These are phyloP conservation scores for Polyergus mexicanus DNA, from an alignment of 1,140 invertebrate genomes.

Conservation along the genomic window DNA sequence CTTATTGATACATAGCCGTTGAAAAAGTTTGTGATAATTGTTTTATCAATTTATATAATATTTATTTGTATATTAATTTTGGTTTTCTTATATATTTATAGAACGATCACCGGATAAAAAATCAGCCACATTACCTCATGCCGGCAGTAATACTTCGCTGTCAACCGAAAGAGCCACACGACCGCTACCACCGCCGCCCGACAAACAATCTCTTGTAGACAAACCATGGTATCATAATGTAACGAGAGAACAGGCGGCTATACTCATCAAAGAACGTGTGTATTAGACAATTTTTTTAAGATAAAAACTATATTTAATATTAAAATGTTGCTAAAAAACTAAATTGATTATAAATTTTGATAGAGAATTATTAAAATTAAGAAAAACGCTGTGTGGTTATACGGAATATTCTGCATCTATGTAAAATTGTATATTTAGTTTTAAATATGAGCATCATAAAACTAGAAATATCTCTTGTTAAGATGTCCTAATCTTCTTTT, in stretches of 20 bases:
- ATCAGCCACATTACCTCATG: slow-evolving; percentile 80
- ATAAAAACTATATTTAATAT: slow-evolving; percentile 15
- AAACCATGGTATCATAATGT: slow-evolving; percentile 85
- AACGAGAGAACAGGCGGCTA: slow-evolving; percentile 81
- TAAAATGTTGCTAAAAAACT: background rate
- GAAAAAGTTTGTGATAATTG: background rate
- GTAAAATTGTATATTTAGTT: background rate
- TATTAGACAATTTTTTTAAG: slow-evolving; percentile 46
- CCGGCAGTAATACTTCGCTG: slow-evolving; percentile 77
- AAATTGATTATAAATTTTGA: background rate
- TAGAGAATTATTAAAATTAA: slow-evolving; percentile 22
- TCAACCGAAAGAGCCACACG: slow-evolving; percentile 79
- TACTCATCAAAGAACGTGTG: slow-evolving; percentile 83
- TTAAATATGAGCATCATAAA: background rate
- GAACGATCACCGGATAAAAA: slow-evolving; percentile 84
- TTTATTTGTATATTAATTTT: background rate
- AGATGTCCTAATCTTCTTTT: background rate
- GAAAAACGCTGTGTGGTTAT: too few relatives aligned
- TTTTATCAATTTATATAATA: background rate
- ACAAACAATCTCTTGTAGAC: slow-evolving; percentile 80
- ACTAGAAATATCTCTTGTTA: background rate
- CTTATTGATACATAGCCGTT: background rate
- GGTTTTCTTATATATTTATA: slow-evolving; percentile 68
- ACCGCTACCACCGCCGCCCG: slow-evolving; percentile 82
- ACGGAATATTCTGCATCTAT: too few relatives aligned